These are phyloP conservation scores for Drusus annulatus DNA, from an alignment of 1,140 invertebrate genomes.

Conservation along the genomic window DNA sequence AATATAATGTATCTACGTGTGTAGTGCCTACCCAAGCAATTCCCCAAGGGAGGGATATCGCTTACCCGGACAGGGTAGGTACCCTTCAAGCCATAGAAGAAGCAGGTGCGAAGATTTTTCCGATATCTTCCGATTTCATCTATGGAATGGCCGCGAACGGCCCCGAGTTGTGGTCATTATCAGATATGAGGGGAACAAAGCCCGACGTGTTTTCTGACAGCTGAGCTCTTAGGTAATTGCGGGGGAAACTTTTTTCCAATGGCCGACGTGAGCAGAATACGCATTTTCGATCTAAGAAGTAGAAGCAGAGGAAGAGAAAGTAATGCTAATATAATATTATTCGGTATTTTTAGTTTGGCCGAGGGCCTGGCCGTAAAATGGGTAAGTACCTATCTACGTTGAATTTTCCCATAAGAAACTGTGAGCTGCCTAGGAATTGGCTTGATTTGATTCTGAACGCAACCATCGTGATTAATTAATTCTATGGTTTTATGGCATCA, in stretches of 20 bases:
- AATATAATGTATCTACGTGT: too few relatives aligned
- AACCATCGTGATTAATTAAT: too few relatives aligned
- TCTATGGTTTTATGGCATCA: too few relatives aligned
- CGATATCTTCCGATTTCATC: conserved; percentile 23
- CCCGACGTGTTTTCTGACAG: conserved; percentile 71
- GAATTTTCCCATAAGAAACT: too few relatives aligned
- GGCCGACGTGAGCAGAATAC: conserved; percentile 70
- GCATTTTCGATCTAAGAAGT: conserved; percentile 53
- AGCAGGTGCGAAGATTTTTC: conserved; percentile 27
- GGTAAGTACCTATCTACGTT: too few relatives aligned
- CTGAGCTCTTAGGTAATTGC: conserved; percentile 73
- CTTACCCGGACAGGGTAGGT: not conserved
- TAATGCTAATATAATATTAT: conserved; percentile 9
- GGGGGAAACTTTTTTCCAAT: conserved; percentile 70
- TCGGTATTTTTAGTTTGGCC: conserved; percentile 11
- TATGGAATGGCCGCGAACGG: conserved; percentile 7
- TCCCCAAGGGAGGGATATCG: not conserved
- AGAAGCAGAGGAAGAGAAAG: not conserved
- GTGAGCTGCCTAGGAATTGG: too few relatives aligned
- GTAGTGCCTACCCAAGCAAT: not conserved
- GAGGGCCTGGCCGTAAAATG: not conserved
- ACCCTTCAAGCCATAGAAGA: not conserved
- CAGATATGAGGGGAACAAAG: conserved; percentile 63
- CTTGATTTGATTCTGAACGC: too few relatives aligned
- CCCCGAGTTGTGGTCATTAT: conserved; percentile 18